Percentiles rank a stretch among this genome's conserved stretches.
These are phyloP conservation scores for Homarus americanus DNA, from an alignment of 1,140 invertebrate species.

Conservation along the genomic window DNA sequence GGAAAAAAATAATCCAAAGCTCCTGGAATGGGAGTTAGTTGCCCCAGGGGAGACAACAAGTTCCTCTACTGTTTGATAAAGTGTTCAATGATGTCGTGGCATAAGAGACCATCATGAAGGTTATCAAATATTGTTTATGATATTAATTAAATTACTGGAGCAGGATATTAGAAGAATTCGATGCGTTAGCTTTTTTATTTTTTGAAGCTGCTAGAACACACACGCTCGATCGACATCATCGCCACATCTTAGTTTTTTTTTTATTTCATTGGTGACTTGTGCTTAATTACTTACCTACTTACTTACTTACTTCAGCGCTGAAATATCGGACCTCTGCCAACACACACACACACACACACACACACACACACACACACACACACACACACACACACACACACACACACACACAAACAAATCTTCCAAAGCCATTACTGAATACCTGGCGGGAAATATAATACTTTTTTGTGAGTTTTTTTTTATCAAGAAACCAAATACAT, in stretches of 20 bases:
- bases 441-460: too few relatives aligned
- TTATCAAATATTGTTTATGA: neutral
- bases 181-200: neutral
- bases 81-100: neutral
- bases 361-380: conserved; percentile 42
- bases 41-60: neutral
- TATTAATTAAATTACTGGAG: neutral
- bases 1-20: too few relatives aligned
- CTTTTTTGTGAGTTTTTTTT: too few relatives aligned
- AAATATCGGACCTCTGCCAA: neutral
- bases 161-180: neutral
- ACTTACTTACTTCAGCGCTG: neutral
- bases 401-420: too few relatives aligned
- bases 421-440: too few relatives aligned
- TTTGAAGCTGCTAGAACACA: neutral
- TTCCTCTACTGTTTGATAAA: neutral
- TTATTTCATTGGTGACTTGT: too few relatives aligned
- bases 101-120: neutral
- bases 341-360: conserved; percentile 35
- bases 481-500: too few relatives aligned
- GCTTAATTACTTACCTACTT: neutral
- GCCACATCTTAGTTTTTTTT: too few relatives aligned
- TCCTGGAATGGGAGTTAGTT: neutral
- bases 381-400: conserved; percentile 31
- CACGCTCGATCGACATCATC: neutral